Evolutionary conservation across 2,797 vertebrate genomes (phyloP).

Genomic region (Channa striata): DNA sequence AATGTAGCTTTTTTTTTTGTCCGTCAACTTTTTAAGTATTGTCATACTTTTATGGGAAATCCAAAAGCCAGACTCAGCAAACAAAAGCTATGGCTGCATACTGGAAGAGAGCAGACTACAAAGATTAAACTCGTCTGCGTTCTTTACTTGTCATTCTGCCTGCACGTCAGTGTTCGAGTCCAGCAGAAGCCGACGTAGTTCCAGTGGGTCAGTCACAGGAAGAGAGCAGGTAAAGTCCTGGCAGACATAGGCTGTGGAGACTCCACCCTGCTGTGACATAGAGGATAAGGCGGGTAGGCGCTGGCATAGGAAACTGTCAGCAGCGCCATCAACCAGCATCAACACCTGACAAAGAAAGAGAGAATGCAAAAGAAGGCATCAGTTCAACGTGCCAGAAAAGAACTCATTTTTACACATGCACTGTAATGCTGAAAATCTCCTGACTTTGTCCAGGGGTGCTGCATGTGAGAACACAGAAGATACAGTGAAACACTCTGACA

Average conservation of each 20-base stretch:
- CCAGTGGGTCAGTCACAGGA: slow-evolving; percentile 88
- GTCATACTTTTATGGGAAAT: background rate
- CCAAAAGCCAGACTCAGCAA: background rate
- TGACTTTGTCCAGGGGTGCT: no score
- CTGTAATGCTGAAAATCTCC: no score
- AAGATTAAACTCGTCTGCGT: background rate
- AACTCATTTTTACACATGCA: no score
- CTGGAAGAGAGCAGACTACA: background rate
- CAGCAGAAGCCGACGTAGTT: slow-evolving; percentile 87
- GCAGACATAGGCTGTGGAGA: slow-evolving; percentile 89
- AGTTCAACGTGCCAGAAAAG: no score
- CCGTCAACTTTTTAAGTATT: background rate
- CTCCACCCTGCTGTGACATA: slow-evolving; percentile 83
- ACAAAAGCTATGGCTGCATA: background rate
- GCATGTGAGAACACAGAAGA: no score
- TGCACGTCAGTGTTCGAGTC: slow-evolving; percentile 33
- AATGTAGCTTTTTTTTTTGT: no score
- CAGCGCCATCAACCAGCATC: slow-evolving; percentile 86
- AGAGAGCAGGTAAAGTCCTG: slow-evolving; percentile 91
- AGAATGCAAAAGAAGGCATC: background rate
- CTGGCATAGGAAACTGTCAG: slow-evolving; percentile 83
- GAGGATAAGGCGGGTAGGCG: slow-evolving; percentile 88
- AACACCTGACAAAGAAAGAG: slow-evolving; percentile 81
- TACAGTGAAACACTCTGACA: no score
- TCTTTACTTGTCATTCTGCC: slow-evolving; percentile 14